Evolutionary conservation across 2,888 invertebrate genomes (phyloP).

Genomic region (Rhamnusium bicolor): DNA sequence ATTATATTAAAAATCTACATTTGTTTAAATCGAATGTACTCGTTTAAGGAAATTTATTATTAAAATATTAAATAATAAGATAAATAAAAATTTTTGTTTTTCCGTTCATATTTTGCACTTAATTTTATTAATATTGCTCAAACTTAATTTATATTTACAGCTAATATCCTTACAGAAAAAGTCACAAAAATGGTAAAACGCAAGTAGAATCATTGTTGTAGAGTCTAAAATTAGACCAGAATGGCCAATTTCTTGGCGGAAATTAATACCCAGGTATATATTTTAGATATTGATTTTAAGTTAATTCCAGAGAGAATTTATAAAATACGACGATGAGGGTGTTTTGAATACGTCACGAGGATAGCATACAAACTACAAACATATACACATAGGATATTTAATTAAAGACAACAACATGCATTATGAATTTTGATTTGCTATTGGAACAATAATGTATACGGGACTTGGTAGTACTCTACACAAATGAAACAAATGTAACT

Average conservation of each 20-base stretch:
- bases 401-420: constrained; percentile 4
- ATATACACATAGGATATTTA: neutral
- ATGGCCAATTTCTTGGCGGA: neutral
- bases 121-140: too few relatives aligned
- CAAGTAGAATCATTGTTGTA: neutral
- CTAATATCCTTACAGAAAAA: neutral
- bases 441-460: neutral
- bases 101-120: too few relatives aligned
- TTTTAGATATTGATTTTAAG: constrained; percentile 3
- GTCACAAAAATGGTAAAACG: neutral
- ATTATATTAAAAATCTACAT: too few relatives aligned
- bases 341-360: constrained; percentile 4
- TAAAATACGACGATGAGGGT: neutral
- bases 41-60: too few relatives aligned
- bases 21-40: too few relatives aligned
- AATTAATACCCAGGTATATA: neutral
- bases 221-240: neutral
- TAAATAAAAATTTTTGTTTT: too few relatives aligned
- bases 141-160: too few relatives aligned
- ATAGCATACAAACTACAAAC: neutral
- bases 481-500: too few relatives aligned
- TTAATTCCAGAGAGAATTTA: neutral
- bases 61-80: too few relatives aligned
- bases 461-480: too few relatives aligned
- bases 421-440: constrained; percentile 1